Evolutionary conservation across 2,113 vertebrate genomes (phyloP), one percentile per base, ranked within the genome.

Genomic region (Bos indicus): DNA sequence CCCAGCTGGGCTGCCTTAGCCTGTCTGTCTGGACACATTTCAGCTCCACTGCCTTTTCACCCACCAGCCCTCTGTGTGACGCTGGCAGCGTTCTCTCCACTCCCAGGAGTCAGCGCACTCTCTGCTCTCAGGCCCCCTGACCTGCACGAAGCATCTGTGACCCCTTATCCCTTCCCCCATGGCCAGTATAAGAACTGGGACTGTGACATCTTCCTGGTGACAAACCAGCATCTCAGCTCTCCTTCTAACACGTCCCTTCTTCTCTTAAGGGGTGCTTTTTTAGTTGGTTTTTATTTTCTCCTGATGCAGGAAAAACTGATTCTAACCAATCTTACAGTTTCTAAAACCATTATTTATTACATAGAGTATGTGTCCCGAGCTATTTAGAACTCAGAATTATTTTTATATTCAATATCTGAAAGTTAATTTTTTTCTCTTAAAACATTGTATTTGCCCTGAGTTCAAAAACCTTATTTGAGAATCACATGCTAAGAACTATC

Each of bases 141-240:
- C 57, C 19, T 10, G 0, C 11, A 1, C 1, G 7, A 26, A 19
- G 36, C 21, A n/a, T 21, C 26, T 30, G 3, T 4, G 23, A 25
- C 26, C 64, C 48, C 17, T 26, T 6, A 26, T 26, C 78, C n/a
- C 51, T 74, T 33, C 71, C 12, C 23, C 0, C 4, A 5, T 17
- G 30, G 59, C 48, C 67, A 86, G 7, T 25, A 6, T 6, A 10
- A 43, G 43, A 36, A 6, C 19, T 26, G 2, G 21, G 11, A 40
- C 25, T 12, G 4, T 12, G 30, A 19, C 1, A 2, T 13, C 71
- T 9, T 62, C 25, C 56, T 17, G 14, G 33, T 12, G 77, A 40
- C 13, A 48, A 36, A 8, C 5, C 59, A 15, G 3, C 5, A 26
- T 19, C 82, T 87, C 62, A n/a, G 25, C 15, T 40, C 30, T 54